Evolutionary conservation across 2,888 invertebrate genomes (phyloP).

Genomic region (Lydus trimaculatus): DNA sequence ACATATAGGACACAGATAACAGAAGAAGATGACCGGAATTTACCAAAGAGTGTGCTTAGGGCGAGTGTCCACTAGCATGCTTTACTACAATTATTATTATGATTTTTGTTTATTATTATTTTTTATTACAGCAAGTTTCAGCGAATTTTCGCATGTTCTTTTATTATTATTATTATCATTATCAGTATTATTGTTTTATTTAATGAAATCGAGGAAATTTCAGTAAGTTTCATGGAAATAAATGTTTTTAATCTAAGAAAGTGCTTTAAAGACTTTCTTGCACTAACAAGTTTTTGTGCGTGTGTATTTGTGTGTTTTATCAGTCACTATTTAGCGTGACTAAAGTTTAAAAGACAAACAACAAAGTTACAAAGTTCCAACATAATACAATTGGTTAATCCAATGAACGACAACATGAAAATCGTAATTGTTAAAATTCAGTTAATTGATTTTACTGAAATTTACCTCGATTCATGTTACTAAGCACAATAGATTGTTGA

Average conservation of each 20-base stretch:
- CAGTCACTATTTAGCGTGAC: neutral
- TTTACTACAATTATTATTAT: neutral
- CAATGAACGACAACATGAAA: no score
- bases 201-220: neutral
- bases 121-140: neutral
- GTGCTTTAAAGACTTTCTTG: neutral
- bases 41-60: slow-evolving; percentile 93
- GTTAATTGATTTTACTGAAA: neutral
- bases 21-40: slow-evolving; percentile 93
- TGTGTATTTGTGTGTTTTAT: no score
- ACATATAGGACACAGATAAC: slow-evolving; percentile 96
- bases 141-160: neutral
- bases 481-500: neutral
- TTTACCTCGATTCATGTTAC: neutral
- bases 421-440: neutral
- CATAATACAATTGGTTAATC: neutral
- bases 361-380: neutral
- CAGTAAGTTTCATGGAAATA: neutral
- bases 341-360: neutral
- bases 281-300: neutral
- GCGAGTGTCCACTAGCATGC: slow-evolving; percentile 60
- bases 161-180: neutral
- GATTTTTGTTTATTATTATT: neutral
- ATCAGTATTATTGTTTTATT: neutral
- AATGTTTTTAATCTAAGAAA: neutral